Evolutionary conservation across 2,888 invertebrate genomes (phyloP), one percentile per base, ranked within the genome.

Genomic region (Gastrophysa polygoni): DNA sequence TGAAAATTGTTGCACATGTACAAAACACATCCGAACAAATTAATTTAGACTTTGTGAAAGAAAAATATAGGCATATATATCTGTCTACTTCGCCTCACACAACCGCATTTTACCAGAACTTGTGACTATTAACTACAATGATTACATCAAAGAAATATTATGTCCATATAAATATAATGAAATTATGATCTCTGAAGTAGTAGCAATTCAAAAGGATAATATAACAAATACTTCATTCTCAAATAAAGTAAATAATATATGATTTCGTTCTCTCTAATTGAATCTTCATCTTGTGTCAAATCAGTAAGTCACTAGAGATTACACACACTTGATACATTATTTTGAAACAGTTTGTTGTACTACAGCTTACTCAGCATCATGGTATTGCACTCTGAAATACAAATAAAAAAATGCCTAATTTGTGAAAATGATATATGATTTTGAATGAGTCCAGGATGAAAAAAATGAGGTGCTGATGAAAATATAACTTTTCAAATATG

Each of bases 331-430:
- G 38, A 54, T 54, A 52, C 16, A 34, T 17, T 14, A 43, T 54
- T 54, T 38, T 43, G 44, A 44, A 54, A 43, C 21, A 18, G 43
- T 1, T 14, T 17, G 54, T 54, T 54, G 54, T 54, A 54, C 54
- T 54, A 54, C 44, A 43, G 54, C 43, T 77, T 78, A 79, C 68
- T 80, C 79, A n/a, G 78, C 74, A 67, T 79, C 78, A 63, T 77
- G 78, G 64, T 80, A 80, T 49, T 77, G 77, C 7, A 78, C 75
- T 69, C 79, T 79, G 68, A 57, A 76, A 75, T 63, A 62, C 62
- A 66, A 29, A 57, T 28, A 28, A n/a, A n/a, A n/a, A n/a, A n/a
- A n/a, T n/a, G n/a, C n/a, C n/a, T n/a, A n/a, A n/a, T n/a, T n/a
- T n/a, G n/a, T n/a, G n/a, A n/a, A n/a, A n/a, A n/a, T n/a, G n/a